These are phyloP conservation scores for Diarsia brunnea DNA, from an alignment of 2,888 invertebrate species.

Conservation along the genomic window DNA sequence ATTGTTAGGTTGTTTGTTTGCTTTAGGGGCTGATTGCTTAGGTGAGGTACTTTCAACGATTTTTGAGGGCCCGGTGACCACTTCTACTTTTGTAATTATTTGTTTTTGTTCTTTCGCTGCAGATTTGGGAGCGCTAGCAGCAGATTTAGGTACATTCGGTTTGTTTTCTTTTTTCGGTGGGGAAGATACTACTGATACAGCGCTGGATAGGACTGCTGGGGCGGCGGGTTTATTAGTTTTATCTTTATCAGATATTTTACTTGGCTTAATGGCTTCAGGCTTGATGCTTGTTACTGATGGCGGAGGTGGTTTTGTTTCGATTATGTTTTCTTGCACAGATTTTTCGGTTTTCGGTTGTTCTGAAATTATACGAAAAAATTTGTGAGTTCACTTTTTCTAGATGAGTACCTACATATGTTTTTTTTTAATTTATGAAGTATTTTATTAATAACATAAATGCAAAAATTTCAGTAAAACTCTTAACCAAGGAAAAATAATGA, in stretches of 20 bases:
- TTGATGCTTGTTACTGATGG: slow-evolving; percentile 81
- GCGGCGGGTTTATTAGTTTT: slow-evolving; percentile 83
- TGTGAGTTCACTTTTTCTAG: slow-evolving; percentile 32
- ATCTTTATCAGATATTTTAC: slow-evolving; percentile 84
- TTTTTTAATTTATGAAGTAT: background rate
- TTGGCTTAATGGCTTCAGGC: slow-evolving; percentile 87
- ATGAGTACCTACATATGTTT: background rate
- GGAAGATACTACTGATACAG: slow-evolving; percentile 83
- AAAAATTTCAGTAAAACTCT: background rate
- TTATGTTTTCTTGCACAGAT: slow-evolving; percentile 86
- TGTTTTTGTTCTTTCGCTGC: slow-evolving; percentile 85
- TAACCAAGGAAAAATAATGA: slow-evolving; percentile 19
- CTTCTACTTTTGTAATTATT: slow-evolving; percentile 90
- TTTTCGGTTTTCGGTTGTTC: slow-evolving; percentile 87
- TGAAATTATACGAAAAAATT: slow-evolving; percentile 70
- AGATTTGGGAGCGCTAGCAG: slow-evolving; percentile 86
- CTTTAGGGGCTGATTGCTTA: slow-evolving; percentile 77
- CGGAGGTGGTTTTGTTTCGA: slow-evolving; percentile 88
- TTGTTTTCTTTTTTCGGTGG: slow-evolving; percentile 88
- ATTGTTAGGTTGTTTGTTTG: slow-evolving; percentile 77
- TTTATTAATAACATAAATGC: background rate
- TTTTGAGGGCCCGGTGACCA: slow-evolving; percentile 89
- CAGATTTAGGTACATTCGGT: slow-evolving; percentile 85
- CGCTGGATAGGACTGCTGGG: slow-evolving; percentile 82
- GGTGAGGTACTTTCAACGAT: slow-evolving; percentile 81